Conservation (phyloP, 1,140 invertebrate genomes). For the Antheraea pernyi region DNA sequence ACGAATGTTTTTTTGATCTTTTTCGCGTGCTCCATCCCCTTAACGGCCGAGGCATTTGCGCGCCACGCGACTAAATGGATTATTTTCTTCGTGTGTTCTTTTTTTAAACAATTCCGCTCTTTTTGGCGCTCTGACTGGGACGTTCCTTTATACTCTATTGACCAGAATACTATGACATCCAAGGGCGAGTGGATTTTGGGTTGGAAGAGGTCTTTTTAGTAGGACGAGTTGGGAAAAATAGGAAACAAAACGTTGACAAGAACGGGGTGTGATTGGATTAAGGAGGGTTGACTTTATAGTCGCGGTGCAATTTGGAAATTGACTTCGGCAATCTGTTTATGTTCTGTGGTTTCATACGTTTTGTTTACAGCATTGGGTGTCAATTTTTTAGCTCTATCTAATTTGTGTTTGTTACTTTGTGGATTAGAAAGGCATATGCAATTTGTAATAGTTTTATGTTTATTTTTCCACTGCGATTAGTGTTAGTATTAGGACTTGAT, state of each 20-base stretch:
- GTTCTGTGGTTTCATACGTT: conserved; percentile 52
- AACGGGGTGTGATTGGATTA: conserved; percentile 73
- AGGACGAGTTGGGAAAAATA: conserved; percentile 48
- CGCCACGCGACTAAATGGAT: conserved; percentile 74
- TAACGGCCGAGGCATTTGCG: conserved; percentile 65
- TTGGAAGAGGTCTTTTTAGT: conserved; percentile 41
- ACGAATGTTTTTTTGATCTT: conserved; percentile 68
- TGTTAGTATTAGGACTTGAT: too few species aligned
- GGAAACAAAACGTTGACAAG: conserved; percentile 75
- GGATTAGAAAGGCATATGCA: neutral
- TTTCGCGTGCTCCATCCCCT: conserved; percentile 56
- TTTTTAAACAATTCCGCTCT: conserved; percentile 61
- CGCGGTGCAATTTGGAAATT: conserved; percentile 74
- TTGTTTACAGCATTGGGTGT: conserved; percentile 53
- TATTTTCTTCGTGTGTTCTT: conserved; percentile 71
- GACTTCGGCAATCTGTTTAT: conserved; percentile 73
- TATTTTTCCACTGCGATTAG: too few species aligned
- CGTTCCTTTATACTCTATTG: conserved; percentile 37
- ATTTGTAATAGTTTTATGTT: neutral
- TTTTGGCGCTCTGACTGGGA: conserved; percentile 29
- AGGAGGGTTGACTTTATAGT: conserved; percentile 74
- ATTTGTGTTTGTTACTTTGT: neutral
- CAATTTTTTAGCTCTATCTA: conserved; percentile 3
- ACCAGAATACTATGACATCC: conserved; percentile 30
- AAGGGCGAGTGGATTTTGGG: neutral